Evolutionary conservation across 2,113 vertebrate species (phyloP), one percentile per base, ranked within the genome.

Genomic region (Lichenostomus cassidix): DNA sequence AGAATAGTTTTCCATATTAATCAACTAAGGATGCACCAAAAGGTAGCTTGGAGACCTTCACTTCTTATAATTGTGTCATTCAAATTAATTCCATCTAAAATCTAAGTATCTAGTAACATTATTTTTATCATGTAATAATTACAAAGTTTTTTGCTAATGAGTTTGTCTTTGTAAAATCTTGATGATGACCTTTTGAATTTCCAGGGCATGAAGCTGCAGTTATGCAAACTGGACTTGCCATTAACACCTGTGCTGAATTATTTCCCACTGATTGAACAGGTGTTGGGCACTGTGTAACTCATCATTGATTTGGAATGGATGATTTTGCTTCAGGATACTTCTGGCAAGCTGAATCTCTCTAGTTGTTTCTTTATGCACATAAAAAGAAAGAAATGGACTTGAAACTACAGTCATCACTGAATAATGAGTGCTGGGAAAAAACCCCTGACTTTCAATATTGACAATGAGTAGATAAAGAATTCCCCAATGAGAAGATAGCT

Each of bases 181-280:
- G 20, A 31, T 81, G 15, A 35, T 52, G 52, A 83, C 58, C 56
- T 92, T 89, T 68, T 71, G n/a, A 86, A 70, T 93, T 94, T 92
- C 35, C 41, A 93, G 73, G 50, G 22, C 52, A 71, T 74, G 56
- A 89, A 84, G 56, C 24, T 70, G 28, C 80, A 64, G 52, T 90
- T 89, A 23, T 78, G 49, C 33, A 89, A 83, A 94, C 50, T 44
- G 91, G 86, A 65, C 80, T 81, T 89, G 33, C 60, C 24, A 64
- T 74, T 79, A 91, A 81, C 46, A 93, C 39, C 22, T 52, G 39
- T 83, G 46, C 22, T 87, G n/a, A 87, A 19, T 67, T 89, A 55
- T 76, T 95, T 92, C 79, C 63, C 35, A 83, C 73, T 93, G 73
- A 64, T 56, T 87, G 76, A 94, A 89, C 83, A 93, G 83, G 58